Conservation (phyloP, 1,140 invertebrate species). For the Saccostrea echinata region DNA sequence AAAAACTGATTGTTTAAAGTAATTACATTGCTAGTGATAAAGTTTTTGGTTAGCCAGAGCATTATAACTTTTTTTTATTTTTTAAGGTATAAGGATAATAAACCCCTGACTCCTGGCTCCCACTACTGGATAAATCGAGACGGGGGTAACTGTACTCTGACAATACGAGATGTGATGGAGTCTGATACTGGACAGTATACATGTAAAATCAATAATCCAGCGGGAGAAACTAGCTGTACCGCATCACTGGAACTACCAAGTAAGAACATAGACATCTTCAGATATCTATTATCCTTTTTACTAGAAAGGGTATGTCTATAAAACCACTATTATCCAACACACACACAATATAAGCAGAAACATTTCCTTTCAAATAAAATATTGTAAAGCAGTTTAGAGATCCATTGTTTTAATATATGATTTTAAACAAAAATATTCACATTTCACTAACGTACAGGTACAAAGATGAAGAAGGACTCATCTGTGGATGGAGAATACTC, state of each 20-base stretch:
- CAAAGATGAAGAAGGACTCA: slow-evolving; percentile 19
- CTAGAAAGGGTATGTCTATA: too few relatives aligned
- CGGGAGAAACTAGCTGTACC: slow-evolving; percentile 71
- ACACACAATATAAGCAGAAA: too few relatives aligned
- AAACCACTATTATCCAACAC: too few relatives aligned
- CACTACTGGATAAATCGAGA: slow-evolving; percentile 68
- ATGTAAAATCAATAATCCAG: slow-evolving; percentile 74
- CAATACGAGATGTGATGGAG: slow-evolving; percentile 83
- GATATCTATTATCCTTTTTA: too few relatives aligned
- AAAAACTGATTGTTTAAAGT: too few relatives aligned
- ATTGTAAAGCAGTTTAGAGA: not conserved
- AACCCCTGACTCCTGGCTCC: slow-evolving; percentile 59
- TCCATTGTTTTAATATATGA: not conserved
- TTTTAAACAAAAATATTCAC: not conserved
- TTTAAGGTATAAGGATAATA: slow-evolving; percentile 71
- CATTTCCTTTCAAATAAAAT: too few relatives aligned
- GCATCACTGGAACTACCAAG: slow-evolving; percentile 13
- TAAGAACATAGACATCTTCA: not conserved
- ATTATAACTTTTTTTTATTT: not conserved
- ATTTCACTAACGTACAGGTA: not conserved
- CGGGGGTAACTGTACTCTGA: slow-evolving; percentile 82
- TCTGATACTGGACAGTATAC: slow-evolving; percentile 85
- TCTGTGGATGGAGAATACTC: slow-evolving; percentile 19
- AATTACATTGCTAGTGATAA: too few relatives aligned
- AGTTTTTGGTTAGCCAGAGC: too few relatives aligned